Evolutionary conservation across 2,113 vertebrate genomes (phyloP).

Genomic region (Redunca redunca): DNA sequence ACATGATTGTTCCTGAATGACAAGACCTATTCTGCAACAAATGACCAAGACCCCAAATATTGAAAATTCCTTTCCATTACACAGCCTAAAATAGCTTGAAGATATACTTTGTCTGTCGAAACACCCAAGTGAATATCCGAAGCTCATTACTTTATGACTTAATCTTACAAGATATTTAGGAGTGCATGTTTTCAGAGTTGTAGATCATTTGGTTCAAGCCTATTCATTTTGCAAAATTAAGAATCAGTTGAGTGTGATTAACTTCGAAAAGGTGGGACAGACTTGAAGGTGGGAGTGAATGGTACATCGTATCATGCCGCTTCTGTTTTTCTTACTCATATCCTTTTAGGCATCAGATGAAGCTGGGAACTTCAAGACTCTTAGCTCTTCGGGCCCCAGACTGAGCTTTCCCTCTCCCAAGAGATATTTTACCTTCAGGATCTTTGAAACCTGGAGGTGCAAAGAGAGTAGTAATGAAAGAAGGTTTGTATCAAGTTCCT

Average conservation of each 20-base stretch:
- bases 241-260: neutral
- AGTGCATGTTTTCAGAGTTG: neutral
- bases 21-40: neutral
- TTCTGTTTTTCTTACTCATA: neutral
- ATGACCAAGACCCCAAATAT: neutral
- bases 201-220: neutral
- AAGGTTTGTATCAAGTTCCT: neutral
- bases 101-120: neutral
- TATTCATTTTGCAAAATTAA: neutral
- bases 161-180: neutral
- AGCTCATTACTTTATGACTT: neutral
- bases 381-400: neutral
- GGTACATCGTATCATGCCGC: neutral
- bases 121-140: neutral
- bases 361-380: neutral
- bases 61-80: neutral
- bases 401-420: neutral
- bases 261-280: neutral
- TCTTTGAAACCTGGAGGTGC: neutral
- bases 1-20: slow-evolving; percentile 2
- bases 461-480: neutral
- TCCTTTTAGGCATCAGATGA: neutral
- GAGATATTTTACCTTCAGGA: neutral
- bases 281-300: neutral
- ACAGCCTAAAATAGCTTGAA: neutral